Conservation (phyloP, 2,888 invertebrate species). For the Watsonalla cultraria region DNA sequence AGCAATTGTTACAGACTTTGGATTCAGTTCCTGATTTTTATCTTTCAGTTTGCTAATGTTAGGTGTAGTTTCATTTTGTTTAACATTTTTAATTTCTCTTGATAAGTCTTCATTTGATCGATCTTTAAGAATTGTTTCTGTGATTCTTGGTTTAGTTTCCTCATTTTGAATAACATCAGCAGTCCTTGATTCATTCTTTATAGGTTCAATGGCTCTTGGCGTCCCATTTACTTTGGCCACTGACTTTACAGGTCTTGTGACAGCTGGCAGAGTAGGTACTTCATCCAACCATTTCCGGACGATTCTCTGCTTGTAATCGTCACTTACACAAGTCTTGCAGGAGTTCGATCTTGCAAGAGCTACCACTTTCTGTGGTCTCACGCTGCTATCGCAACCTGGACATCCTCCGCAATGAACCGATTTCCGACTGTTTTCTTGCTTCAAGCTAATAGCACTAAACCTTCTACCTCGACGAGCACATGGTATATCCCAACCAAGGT, state of each 20-base stretch:
- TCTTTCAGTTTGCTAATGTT: constrained; percentile 4
- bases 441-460: constrained; percentile 78
- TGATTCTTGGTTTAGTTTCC: constrained; percentile 15
- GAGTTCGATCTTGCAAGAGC: constrained; percentile 64
- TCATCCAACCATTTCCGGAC: constrained; percentile 89
- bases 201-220: constrained; percentile 53
- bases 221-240: constrained; percentile 66
- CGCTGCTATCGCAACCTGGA: constrained; percentile 80
- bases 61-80: constrained; percentile 7
- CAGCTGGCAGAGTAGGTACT: constrained; percentile 70
- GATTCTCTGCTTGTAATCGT: constrained; percentile 85
- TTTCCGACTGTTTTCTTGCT: constrained; percentile 80
- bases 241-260: constrained; percentile 47
- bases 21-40: neutral
- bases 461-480: constrained; percentile 73
- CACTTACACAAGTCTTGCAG: constrained; percentile 78
- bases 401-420: constrained; percentile 81
- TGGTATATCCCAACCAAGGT: constrained; percentile 70
- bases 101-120: neutral
- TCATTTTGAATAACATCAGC: constrained; percentile 30
- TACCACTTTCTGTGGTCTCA: constrained; percentile 42
- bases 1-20: neutral
- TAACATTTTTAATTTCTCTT: constrained; percentile 13
- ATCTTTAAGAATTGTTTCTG: constrained; percentile 15
- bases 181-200: constrained; percentile 30